These are phyloP conservation scores for Ctenicera cuprea DNA, from an alignment of 2,888 invertebrate genomes.

Conservation along the genomic window DNA sequence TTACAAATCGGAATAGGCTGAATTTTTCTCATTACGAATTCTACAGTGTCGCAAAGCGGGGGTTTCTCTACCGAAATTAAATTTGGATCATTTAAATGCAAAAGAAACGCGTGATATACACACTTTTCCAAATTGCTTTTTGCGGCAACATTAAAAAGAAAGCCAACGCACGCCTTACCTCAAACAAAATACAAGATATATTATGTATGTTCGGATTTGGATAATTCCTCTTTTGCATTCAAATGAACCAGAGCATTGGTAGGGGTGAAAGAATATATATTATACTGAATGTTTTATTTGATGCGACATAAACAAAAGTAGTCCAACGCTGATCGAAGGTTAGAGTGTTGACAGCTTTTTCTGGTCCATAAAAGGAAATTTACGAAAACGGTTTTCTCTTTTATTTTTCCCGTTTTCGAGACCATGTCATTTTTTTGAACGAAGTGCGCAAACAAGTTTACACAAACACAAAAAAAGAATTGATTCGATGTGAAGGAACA, in stretches of 20 bases:
- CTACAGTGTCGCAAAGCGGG: too few relatives aligned
- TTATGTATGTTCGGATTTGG: background rate
- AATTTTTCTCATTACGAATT: background rate
- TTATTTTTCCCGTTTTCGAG: constrained; percentile 1
- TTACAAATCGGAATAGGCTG: constrained; percentile 10
- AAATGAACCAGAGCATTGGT: background rate
- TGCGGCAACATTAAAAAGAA: constrained; percentile 25
- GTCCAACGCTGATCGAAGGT: background rate
- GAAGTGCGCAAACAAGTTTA: constrained; percentile 33
- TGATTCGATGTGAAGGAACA: constrained; percentile 34
- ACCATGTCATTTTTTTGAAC: constrained; percentile 22
- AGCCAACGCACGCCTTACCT: background rate
- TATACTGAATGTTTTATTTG: constrained; percentile 9
- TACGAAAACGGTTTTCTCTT: constrained; percentile 14
- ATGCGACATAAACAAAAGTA: background rate
- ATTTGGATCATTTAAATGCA: constrained; percentile 34
- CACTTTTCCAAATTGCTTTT: constrained; percentile 14
- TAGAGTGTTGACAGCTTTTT: background rate
- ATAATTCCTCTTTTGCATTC: constrained; percentile 21
- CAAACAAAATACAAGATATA: background rate
- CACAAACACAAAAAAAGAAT: constrained; percentile 31
- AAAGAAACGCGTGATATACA: constrained; percentile 7
- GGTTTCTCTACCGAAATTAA: background rate
- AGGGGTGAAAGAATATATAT: too few relatives aligned
- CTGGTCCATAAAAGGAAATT: constrained; percentile 11